These are phyloP conservation scores for Neocrepidodera transversa DNA, from an alignment of 2,888 invertebrate species.

Conservation along the genomic window DNA sequence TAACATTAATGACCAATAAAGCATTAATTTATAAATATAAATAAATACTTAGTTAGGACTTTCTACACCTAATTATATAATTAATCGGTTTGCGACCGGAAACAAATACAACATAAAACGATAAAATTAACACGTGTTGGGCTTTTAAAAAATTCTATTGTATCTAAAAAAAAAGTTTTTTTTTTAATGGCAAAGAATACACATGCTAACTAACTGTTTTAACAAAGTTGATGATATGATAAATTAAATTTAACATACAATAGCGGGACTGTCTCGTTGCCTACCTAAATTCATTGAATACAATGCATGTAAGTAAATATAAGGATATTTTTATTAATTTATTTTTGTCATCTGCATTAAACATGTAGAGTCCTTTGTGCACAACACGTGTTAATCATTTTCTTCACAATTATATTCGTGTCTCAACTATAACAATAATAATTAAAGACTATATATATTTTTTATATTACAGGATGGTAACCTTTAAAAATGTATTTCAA, in stretches of 20 bases:
- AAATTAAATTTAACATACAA: slow-evolving; percentile 41
- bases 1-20: no score
- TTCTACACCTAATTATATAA: no score
- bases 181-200: slow-evolving; percentile 24
- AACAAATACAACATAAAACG: not conserved
- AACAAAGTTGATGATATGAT: slow-evolving; percentile 34
- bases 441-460: slow-evolving; percentile 2
- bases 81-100: not conserved
- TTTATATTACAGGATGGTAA: no score
- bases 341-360: slow-evolving; percentile 23
- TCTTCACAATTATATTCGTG: not conserved
- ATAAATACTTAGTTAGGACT: no score
- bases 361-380: slow-evolving; percentile 8
- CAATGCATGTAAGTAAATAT: slow-evolving; percentile 34
- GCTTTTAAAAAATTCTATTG: no score
- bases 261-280: slow-evolving; percentile 25
- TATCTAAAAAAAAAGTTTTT: no score
- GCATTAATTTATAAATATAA: no score
- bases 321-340: slow-evolving; percentile 32
- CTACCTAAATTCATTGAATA: slow-evolving; percentile 39
- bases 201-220: slow-evolving; percentile 34
- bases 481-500: no score
- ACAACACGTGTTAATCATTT: slow-evolving; percentile 4
- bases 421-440: slow-evolving; percentile 1
- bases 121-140: slow-evolving; percentile 5